These are phyloP conservation scores for Plectropomus leopardus DNA, from an alignment of 2,113 vertebrate genomes.

Conservation along the genomic window DNA sequence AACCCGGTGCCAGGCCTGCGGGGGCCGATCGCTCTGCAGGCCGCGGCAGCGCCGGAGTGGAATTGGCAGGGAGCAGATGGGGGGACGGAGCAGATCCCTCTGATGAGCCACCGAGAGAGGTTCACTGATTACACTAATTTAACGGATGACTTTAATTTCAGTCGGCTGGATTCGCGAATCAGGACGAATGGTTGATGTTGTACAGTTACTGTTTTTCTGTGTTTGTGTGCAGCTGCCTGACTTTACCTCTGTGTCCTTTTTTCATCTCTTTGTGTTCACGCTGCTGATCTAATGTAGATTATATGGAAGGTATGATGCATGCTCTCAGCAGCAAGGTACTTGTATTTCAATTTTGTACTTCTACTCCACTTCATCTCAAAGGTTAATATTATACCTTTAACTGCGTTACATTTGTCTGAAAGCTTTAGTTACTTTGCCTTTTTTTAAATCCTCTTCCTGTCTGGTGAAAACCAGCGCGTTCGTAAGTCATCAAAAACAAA, in stretches of 20 bases:
- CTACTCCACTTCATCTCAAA: too few relatives aligned
- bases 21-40: slow-evolving; percentile 38
- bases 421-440: too few relatives aligned
- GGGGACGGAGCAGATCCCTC: slow-evolving; percentile 40
- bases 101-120: slow-evolving; percentile 41
- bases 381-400: too few relatives aligned
- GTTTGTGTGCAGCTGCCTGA: neutral
- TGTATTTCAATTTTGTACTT: neutral
- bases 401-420: too few relatives aligned
- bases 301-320: neutral
- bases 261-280: neutral
- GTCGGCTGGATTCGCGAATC: slow-evolving; percentile 15
- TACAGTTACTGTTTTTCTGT: neutral
- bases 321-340: too few relatives aligned
- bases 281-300: slow-evolving; percentile 11
- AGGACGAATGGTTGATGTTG: neutral
- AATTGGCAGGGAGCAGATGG: slow-evolving; percentile 56
- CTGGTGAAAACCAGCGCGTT: too few relatives aligned
- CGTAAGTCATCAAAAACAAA: too few relatives aligned
- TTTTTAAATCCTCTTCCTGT: too few relatives aligned
- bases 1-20: slow-evolving; percentile 45
- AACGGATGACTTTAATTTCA: slow-evolving; percentile 54
- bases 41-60: slow-evolving; percentile 1
- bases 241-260: neutral
- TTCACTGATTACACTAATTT: slow-evolving; percentile 55